Evolutionary conservation across 2,888 invertebrate species (phyloP).

Genomic region (Chymomyza amoena): DNA sequence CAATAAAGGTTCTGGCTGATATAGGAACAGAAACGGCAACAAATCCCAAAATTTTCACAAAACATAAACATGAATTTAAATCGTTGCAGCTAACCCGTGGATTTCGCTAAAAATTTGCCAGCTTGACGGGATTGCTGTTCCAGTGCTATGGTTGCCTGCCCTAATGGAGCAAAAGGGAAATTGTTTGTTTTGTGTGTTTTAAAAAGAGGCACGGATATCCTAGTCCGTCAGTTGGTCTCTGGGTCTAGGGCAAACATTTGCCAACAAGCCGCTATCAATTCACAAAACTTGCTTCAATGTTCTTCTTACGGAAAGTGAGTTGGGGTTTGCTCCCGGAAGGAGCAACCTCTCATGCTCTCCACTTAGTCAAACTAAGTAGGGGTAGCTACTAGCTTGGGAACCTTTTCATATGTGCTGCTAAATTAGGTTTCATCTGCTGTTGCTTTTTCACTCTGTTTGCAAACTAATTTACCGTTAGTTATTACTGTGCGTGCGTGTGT

Average conservation of each 20-base stretch:
- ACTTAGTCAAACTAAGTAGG: neutral
- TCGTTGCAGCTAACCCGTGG: no score
- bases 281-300: neutral
- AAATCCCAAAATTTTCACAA: no score
- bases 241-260: neutral
- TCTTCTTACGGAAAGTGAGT: no score
- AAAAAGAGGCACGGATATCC: neutral
- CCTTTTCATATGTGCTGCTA: conserved; percentile 33
- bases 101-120: no score
- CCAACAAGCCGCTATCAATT: neutral
- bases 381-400: neutral
- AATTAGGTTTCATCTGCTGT: conserved; percentile 66
- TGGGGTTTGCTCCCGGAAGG: no score
- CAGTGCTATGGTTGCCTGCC: neutral
- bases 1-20: no score
- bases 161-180: neutral
- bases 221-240: neutral
- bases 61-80: no score
- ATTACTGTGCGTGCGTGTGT: conserved; percentile 40
- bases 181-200: neutral
- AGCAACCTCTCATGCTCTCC: neutral
- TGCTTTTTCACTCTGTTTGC: conserved; percentile 61
- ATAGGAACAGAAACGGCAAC: no score
- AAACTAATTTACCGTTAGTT: conserved; percentile 73
- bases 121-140: no score